Conservation (phyloP, 2,888 invertebrate species). For the Phyllotreta cruciferae region DNA sequence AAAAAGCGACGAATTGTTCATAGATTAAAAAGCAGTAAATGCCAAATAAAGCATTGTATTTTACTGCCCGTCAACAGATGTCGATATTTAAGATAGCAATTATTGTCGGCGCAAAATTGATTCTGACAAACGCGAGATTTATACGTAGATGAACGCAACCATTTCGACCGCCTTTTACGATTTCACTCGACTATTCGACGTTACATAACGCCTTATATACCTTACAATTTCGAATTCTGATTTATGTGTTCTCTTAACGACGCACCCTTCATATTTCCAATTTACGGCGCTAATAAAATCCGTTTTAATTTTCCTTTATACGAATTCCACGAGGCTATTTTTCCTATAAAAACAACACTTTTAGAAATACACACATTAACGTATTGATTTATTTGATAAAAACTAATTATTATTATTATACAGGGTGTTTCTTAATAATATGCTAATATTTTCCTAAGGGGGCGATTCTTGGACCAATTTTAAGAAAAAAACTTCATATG, state of each 20-base stretch:
- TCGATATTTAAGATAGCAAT: slow-evolving; percentile 29
- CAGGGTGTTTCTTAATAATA: too few relatives aligned
- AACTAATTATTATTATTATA: too few relatives aligned
- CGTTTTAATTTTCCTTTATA: too few relatives aligned
- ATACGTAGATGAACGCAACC: slow-evolving; percentile 15
- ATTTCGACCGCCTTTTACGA: slow-evolving; percentile 15
- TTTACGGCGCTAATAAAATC: too few relatives aligned
- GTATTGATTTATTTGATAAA: too few relatives aligned
- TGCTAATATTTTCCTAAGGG: too few relatives aligned
- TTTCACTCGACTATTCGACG: slow-evolving; percentile 5
- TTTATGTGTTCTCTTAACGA: slow-evolving; percentile 1
- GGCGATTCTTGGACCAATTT: too few relatives aligned
- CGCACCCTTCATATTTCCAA: too few relatives aligned
- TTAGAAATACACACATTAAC: too few relatives aligned
- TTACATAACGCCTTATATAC: slow-evolving; percentile 14
- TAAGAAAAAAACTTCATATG: too few relatives aligned
- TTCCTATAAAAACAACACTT: too few relatives aligned
- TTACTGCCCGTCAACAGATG: slow-evolving; percentile 41
- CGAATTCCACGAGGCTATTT: too few relatives aligned
- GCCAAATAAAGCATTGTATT: slow-evolving; percentile 42
- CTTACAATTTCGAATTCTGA: slow-evolving; percentile 17
- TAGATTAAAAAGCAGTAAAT: slow-evolving; percentile 41
- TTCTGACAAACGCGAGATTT: slow-evolving; percentile 27
- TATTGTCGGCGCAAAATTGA: slow-evolving; percentile 30
- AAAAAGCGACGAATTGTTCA: slow-evolving; percentile 22